phyloP scores from a whole-genome alignment of 1,140 invertebrate species.

The Rhagoletis pomonella region DNA sequence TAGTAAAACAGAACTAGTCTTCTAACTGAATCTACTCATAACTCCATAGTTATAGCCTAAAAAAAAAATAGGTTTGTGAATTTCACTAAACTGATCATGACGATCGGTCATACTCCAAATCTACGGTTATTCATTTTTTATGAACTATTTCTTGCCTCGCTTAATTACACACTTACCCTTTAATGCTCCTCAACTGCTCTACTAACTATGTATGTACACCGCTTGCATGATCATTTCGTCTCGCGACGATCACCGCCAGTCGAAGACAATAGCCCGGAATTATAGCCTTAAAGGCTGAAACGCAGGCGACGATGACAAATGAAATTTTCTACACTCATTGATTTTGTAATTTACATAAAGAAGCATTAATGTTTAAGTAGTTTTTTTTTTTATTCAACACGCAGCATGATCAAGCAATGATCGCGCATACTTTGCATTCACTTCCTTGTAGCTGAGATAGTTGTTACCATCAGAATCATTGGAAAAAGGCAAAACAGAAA shows the following conservation, averaged over 20 bases:
- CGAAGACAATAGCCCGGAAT: constrained; percentile 16
- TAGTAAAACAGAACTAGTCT: too few relatives aligned
- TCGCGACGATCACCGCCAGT: neutral
- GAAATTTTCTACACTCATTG: constrained; percentile 44
- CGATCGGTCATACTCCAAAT: too few relatives aligned
- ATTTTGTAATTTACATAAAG: constrained; percentile 46
- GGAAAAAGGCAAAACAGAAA: neutral
- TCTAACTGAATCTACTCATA: too few relatives aligned
- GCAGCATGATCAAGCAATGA: neutral
- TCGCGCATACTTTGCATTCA: constrained; percentile 2
- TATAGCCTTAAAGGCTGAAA: neutral
- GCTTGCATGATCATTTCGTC: neutral
- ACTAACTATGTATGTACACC: too few relatives aligned
- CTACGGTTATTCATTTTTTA: too few relatives aligned
- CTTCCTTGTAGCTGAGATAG: neutral
- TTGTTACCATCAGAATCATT: neutral
- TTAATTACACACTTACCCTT: too few relatives aligned
- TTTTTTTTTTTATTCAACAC: neutral
- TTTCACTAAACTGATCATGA: too few relatives aligned
- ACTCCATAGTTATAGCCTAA: too few relatives aligned
- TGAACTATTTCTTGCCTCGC: too few relatives aligned
- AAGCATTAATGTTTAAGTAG: neutral
- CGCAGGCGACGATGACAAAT: constrained; percentile 15
- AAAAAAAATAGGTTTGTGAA: too few relatives aligned
- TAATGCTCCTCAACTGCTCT: too few relatives aligned